Evolutionary conservation across 2,113 vertebrate species (phyloP).

Genomic region (Centropus bengalensis): DNA sequence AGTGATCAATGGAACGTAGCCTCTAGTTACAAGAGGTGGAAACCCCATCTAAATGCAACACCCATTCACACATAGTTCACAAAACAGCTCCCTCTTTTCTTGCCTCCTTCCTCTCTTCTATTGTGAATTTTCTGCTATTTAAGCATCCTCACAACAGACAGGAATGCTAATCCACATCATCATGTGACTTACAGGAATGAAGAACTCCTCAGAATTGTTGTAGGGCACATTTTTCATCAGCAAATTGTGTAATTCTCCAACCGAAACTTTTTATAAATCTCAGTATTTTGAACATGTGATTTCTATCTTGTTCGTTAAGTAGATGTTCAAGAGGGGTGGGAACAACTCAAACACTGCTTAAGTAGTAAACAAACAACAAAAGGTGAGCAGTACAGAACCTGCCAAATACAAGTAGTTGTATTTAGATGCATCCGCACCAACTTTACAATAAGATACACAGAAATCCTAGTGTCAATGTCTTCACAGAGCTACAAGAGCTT

Average conservation of each 20-base stretch:
- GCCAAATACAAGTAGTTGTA: not conserved
- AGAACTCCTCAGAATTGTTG: not conserved
- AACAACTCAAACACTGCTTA: not conserved
- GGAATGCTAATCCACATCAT: not conserved
- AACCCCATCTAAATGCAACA: not conserved
- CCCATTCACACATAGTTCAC: accelerated
- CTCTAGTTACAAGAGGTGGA: not conserved
- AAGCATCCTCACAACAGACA: not conserved
- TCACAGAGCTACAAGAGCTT: accelerated
- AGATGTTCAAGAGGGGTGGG: not conserved
- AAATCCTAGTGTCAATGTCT: not conserved
- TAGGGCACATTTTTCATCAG: not conserved
- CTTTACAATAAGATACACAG: not conserved
- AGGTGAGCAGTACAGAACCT: not conserved
- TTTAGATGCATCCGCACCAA: not conserved
- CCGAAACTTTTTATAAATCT: not conserved
- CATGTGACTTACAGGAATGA: not conserved
- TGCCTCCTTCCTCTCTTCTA: not conserved
- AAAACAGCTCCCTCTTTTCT: not conserved
- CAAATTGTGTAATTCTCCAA: not conserved
- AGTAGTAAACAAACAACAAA: not conserved
- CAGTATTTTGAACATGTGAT: not conserved
- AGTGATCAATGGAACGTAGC: accelerated
- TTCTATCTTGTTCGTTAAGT: not conserved
- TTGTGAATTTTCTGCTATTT: not conserved